Base-by-base conservation (phyloP, 1,140 invertebrate species). In the Cepaea nemoralis region DNA sequence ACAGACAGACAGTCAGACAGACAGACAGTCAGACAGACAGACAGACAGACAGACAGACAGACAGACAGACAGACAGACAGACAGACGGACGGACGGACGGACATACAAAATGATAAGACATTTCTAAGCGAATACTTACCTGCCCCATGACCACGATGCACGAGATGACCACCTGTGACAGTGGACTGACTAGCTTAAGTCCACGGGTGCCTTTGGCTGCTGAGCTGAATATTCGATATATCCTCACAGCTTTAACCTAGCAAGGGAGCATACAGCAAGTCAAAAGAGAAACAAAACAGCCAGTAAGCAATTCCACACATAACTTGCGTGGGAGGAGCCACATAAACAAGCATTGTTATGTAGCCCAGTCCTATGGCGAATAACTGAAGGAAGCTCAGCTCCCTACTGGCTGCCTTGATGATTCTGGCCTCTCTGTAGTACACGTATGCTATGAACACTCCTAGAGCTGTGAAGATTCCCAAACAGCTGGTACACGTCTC, bases 351-450 rank as follows among this genome's bases (percentile, higher is more conserved):
- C 10, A 96, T 97, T 79, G 97, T 94, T 66, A 94, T 93, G 91
- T 97, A 98, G 92, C 97, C 97, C 90, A 97, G 93, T 59, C 97
- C 93, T 84, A 98, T 96, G 8, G 97, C 97, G 39, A 93, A 94
- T n/a, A 98, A 92, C 59, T 98, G 93, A 5, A 98, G 95, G 89
- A 96, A 97, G 82, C 95, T 96, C 55, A 98, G 92, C 92, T 98
- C 97, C 77, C 96, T 93, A 1, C 96, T 96, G 22, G 96, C 96
- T 0, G 97, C 96, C 83, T 96, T 94, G 50, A 98, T 97, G 37
- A 98, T 95, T 0, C 96, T 96, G 0, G 96, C 97, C 83, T 96
- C 94, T 87, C 95, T 95, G 90, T 96, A 94, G 74, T 93, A 93
- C n/a, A 94, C 85, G 91, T 95, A 96, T 76, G 96, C 94, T 10